Evolutionary conservation across 2,888 invertebrate species (phyloP).

Genomic region (Chloroclystis v-ata): DNA sequence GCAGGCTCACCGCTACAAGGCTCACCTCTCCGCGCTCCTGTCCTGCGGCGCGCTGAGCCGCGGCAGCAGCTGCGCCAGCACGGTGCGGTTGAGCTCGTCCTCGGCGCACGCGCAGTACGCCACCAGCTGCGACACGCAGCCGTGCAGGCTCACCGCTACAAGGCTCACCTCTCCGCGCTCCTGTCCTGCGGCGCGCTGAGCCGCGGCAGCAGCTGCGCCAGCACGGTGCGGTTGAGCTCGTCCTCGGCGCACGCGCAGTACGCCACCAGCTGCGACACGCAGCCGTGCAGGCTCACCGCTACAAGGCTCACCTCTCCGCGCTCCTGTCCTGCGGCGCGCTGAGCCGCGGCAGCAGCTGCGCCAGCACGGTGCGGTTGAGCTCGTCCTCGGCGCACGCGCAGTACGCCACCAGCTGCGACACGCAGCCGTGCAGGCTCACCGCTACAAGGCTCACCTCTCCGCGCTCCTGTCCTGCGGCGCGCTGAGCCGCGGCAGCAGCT

Average conservation of each 20-base stretch:
- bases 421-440: too few species aligned
- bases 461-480: too few species aligned
- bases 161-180: too few species aligned
- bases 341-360: background rate
- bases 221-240: slow-evolving; percentile 86
- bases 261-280: slow-evolving; percentile 83
- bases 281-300: too few species aligned
- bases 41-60: too few species aligned
- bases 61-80: slow-evolving; percentile 80
- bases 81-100: slow-evolving; percentile 86
- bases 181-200: too few species aligned
- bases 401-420: background rate
- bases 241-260: slow-evolving; percentile 87
- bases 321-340: too few species aligned
- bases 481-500: background rate
- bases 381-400: background rate
- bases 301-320: too few species aligned
- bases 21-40: too few species aligned
- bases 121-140: slow-evolving; percentile 82
- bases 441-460: too few species aligned
- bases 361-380: slow-evolving; percentile 1
- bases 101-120: slow-evolving; percentile 87
- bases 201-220: slow-evolving; percentile 77
- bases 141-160: too few species aligned
- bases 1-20: too few species aligned